Conservation (phyloP, 2,797 vertebrate genomes). For the Pogonophryne albipinna region DNA sequence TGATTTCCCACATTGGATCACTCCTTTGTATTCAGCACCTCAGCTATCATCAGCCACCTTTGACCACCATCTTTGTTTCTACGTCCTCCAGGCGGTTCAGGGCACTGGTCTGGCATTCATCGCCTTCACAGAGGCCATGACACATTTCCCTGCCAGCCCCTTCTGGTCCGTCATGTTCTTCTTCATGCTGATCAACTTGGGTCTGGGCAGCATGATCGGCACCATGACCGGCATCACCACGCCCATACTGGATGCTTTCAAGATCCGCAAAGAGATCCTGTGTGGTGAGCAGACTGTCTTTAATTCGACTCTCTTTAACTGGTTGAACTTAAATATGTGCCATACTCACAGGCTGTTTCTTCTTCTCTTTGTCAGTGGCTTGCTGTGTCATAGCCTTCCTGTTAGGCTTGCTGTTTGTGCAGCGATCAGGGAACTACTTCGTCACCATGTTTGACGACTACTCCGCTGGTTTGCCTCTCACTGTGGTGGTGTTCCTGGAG, state of each 20-base stretch:
- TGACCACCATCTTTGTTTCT: constrained; percentile 3
- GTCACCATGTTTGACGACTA: constrained; percentile 99
- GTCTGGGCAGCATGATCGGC: constrained; percentile 97
- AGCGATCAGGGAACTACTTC: constrained; percentile 98
- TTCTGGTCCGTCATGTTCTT: constrained; percentile 97
- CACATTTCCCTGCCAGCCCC: constrained; percentile 94
- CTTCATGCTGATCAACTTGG: constrained; percentile 94
- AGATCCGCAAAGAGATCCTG: constrained; percentile 89
- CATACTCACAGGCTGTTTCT: constrained; percentile 25
- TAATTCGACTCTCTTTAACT: background rate
- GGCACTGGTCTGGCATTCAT: constrained; percentile 96
- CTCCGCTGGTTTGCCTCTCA: constrained; percentile 95
- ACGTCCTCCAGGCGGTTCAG: constrained; percentile 89
- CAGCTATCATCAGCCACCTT: background rate
- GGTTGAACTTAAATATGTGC: background rate
- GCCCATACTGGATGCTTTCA: constrained; percentile 90
- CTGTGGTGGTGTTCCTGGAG: constrained; percentile 95
- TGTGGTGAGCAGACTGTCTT: constrained; percentile 85
- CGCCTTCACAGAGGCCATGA: constrained; percentile 96
- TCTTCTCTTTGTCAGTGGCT: constrained; percentile 82
- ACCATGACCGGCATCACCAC: constrained; percentile 95
- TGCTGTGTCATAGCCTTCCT: constrained; percentile 95
- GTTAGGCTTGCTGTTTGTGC: constrained; percentile 95
- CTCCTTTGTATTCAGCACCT: constrained; percentile 1
- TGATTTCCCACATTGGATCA: background rate